Percentiles rank a stretch among this genome's conserved stretches.
Evolutionary conservation across 2,797 vertebrate species (phyloP).

Genomic region (Vespertilio murinus): DNA sequence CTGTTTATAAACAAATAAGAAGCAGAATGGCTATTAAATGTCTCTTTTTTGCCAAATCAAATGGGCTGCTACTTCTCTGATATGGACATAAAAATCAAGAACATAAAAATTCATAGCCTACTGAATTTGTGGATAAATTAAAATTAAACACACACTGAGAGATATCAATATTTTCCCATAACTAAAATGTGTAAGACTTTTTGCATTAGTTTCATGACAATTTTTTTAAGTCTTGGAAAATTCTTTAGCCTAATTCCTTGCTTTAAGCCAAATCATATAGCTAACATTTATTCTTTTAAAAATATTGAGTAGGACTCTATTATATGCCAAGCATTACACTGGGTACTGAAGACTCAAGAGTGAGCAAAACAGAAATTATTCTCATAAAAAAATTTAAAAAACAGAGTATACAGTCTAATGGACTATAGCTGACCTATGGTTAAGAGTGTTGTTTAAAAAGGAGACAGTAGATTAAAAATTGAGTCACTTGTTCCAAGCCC

Average conservation of each 20-base stretch:
- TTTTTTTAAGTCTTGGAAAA: background rate
- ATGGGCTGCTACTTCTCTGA: background rate
- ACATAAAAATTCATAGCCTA: background rate
- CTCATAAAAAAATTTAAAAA: background rate
- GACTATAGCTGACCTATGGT: background rate
- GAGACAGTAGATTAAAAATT: background rate
- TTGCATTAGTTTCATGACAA: background rate
- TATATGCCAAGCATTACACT: background rate
- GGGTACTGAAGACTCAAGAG: background rate
- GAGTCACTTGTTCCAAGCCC: background rate
- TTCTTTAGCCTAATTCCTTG: background rate
- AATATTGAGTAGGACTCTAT: background rate
- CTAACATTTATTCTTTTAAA: slow-evolving; percentile 26
- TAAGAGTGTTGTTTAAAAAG: background rate
- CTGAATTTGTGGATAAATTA: slow-evolving; percentile 6
- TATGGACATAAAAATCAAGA: background rate
- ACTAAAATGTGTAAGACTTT: background rate
- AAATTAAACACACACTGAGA: background rate
- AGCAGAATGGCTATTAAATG: background rate
- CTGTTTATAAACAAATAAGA: background rate
- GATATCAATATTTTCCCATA: background rate
- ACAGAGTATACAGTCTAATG: background rate
- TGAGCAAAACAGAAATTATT: background rate
- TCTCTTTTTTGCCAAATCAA: slow-evolving; percentile 1
- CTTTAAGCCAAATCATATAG: slow-evolving; percentile 29